Conservation (phyloP, 2,888 invertebrate species). For the Agonopterix alstromeriana region DNA sequence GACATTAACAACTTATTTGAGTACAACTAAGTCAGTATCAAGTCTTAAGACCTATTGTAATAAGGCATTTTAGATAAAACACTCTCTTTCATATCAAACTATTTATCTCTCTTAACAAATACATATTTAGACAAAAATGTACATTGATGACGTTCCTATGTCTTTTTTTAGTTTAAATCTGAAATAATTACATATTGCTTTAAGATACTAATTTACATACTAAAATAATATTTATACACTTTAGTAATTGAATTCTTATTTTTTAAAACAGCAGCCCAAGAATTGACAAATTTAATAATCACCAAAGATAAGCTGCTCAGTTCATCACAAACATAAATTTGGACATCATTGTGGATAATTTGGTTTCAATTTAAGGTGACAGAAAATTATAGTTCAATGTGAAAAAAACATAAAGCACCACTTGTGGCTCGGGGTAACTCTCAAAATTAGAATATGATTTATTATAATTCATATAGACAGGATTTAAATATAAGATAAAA, state of each 20-base stretch:
- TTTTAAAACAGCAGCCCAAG: constrained; percentile 49
- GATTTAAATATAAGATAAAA: neutral
- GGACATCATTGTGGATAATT: too few species aligned
- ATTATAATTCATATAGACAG: too few species aligned
- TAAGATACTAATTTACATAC: constrained; percentile 45
- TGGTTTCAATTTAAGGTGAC: too few species aligned
- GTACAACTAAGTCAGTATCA: constrained; percentile 71
- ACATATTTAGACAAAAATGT: constrained; percentile 50
- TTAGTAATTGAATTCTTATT: constrained; percentile 58
- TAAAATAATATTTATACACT: constrained; percentile 46
- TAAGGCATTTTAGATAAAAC: constrained; percentile 75
- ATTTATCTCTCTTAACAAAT: constrained; percentile 65
- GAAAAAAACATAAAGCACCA: too few species aligned
- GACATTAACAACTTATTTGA: constrained; percentile 52
- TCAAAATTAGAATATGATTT: too few species aligned
- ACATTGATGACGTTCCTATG: constrained; percentile 47
- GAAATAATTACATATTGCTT: constrained; percentile 54
- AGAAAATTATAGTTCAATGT: too few species aligned
- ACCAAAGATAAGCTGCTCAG: neutral
- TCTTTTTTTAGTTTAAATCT: constrained; percentile 46
- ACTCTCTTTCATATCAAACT: constrained; percentile 73
- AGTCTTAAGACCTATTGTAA: constrained; percentile 72
- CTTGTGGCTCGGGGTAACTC: too few species aligned
- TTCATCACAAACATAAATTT: neutral
- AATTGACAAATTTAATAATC: constrained; percentile 53